Evolutionary conservation across 2,888 invertebrate genomes (phyloP).

Genomic region (Brenthis daphne): DNA sequence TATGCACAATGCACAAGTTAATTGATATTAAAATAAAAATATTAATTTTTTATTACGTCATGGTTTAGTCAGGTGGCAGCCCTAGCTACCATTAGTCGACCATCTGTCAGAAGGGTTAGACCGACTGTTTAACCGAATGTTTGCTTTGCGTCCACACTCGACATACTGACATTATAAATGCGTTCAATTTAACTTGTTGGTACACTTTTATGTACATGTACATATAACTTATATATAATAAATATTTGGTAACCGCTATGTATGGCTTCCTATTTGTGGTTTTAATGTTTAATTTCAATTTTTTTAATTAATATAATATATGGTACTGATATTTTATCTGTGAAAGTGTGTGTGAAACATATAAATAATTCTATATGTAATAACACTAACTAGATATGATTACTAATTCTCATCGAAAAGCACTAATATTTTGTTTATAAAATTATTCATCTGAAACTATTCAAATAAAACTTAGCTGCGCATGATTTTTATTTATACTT

Average conservation of each 20-base stretch:
- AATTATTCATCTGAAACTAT: too few species aligned
- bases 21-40: not conserved
- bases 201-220: not conserved
- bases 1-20: not conserved
- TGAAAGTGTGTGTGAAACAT: too few species aligned
- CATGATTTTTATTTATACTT: too few species aligned
- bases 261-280: too few species aligned
- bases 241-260: not conserved
- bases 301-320: too few species aligned
- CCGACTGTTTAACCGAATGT: slow-evolving; percentile 31
- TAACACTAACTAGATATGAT: too few species aligned
- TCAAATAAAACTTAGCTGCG: too few species aligned
- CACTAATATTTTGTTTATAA: too few species aligned
- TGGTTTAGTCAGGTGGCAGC: slow-evolving; percentile 18
- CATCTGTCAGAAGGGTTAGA: slow-evolving; percentile 42
- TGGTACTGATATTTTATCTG: too few species aligned
- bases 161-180: slow-evolving; percentile 39
- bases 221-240: not conserved
- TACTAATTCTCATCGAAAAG: too few species aligned
- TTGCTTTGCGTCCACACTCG: slow-evolving; percentile 36
- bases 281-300: too few species aligned
- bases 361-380: too few species aligned
- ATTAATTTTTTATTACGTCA: not conserved
- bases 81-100: slow-evolving; percentile 32
- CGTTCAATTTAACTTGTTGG: slow-evolving; percentile 10